Evolutionary conservation across 2,888 invertebrate genomes (phyloP).

Genomic region (Diarsia brunnea): DNA sequence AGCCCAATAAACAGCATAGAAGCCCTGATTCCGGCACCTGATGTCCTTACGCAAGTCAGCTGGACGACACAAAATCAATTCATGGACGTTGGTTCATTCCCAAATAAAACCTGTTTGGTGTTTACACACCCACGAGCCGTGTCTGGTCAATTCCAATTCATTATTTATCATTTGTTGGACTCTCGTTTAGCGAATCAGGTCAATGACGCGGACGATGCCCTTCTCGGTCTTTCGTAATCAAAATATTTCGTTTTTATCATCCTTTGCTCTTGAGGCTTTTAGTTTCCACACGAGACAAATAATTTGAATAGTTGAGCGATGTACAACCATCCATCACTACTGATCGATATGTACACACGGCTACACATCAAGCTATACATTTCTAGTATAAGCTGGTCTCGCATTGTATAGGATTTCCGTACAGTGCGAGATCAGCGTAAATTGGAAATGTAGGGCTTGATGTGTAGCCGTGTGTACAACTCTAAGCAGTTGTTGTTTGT

Average conservation of each 20-base stretch:
- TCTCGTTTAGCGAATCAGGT: constrained; percentile 33
- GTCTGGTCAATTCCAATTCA: constrained; percentile 23
- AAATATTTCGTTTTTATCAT: background rate
- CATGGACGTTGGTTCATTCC: background rate
- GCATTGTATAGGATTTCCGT: too few species aligned
- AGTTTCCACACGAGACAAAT: too few species aligned
- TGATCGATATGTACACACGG: too few species aligned
- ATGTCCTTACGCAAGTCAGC: background rate
- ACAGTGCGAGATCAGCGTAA: too few species aligned
- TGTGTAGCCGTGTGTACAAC: background rate
- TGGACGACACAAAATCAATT: background rate
- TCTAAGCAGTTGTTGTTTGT: background rate
- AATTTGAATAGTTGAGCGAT: too few species aligned
- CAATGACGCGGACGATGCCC: constrained; percentile 33
- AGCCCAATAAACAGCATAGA: background rate
- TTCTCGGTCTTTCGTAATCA: constrained; percentile 25
- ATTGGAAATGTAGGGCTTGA: too few species aligned
- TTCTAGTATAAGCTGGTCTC: too few species aligned
- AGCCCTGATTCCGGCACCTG: background rate
- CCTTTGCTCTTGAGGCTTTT: background rate
- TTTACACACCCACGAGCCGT: background rate
- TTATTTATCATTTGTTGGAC: constrained; percentile 19
- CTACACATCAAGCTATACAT: too few species aligned
- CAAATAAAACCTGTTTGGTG: background rate
- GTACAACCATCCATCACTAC: too few species aligned